Conservation (phyloP, 2,888 invertebrate genomes). For the Epistrophe grossulariae region DNA sequence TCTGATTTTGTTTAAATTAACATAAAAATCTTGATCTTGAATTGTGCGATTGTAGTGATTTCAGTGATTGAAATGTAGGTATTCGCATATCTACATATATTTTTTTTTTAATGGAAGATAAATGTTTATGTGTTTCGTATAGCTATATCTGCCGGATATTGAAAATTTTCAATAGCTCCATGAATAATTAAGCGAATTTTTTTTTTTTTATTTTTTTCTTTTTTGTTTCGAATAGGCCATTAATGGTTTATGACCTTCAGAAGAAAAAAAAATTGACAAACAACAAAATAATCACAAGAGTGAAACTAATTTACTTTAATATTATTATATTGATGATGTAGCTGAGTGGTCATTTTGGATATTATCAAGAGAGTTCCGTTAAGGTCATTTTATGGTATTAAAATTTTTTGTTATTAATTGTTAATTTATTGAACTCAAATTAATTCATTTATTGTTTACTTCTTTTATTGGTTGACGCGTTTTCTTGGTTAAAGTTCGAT, state of each 20-base stretch:
- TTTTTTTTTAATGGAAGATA: conserved; percentile 27
- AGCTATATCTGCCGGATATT: conserved; percentile 60
- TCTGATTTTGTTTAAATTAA: not conserved
- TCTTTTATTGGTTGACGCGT: too few species aligned
- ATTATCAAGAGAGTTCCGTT: conserved; percentile 15
- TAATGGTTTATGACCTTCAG: conserved; percentile 45
- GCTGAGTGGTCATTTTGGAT: conserved; percentile 4
- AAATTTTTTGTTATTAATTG: conserved; percentile 9
- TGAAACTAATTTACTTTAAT: conserved; percentile 13
- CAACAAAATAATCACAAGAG: not conserved
- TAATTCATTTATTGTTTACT: not conserved
- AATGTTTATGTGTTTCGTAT: not conserved
- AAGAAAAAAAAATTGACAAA: conserved; percentile 9
- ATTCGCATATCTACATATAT: conserved; percentile 5
- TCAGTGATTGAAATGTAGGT: conserved; percentile 21
- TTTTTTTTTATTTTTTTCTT: not conserved
- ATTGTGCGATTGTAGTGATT: conserved; percentile 29
- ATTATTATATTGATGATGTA: conserved; percentile 8
- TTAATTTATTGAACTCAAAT: not conserved
- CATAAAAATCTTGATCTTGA: conserved; percentile 57
- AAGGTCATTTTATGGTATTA: conserved; percentile 25
- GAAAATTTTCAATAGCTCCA: conserved; percentile 18
- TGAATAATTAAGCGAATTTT: conserved; percentile 37
- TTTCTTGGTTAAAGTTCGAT: too few species aligned
- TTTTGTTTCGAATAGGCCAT: conserved; percentile 2